A percentile compares a stretch with the other conserved stretches of the same genome.
Evolutionary conservation across 1,140 invertebrate genomes (phyloP).

Genomic region (Cyclina sinensis): DNA sequence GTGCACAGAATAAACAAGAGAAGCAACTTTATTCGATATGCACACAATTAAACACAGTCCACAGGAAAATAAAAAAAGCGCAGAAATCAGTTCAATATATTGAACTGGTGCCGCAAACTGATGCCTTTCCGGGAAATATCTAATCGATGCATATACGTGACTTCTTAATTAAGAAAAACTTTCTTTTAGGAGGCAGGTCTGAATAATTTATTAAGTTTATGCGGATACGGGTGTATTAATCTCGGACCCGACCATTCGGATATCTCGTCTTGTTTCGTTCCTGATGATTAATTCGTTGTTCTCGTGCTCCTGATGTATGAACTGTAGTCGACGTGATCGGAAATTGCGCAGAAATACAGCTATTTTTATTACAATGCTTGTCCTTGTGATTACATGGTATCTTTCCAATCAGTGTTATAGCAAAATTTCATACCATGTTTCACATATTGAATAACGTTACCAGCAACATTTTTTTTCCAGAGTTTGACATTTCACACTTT

Average conservation of each 20-base stretch:
- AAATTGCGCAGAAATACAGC: too few relatives aligned
- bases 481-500: too few relatives aligned
- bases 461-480: too few relatives aligned
- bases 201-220: background rate
- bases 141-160: constrained; percentile 16
- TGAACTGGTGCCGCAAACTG: background rate
- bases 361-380: too few relatives aligned
- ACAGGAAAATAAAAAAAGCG: background rate
- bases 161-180: constrained; percentile 27
- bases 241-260: background rate
- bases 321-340: too few relatives aligned
- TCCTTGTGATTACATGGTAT: too few relatives aligned
- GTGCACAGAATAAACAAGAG: too few relatives aligned
- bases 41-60: background rate
- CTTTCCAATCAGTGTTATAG: too few relatives aligned
- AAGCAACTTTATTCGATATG: background rate
- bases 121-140: background rate
- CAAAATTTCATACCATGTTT: too few relatives aligned
- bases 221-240: background rate
- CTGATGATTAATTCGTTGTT: background rate
- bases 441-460: too few relatives aligned
- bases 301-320: too few relatives aligned
- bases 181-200: background rate
- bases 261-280: background rate
- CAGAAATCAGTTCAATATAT: constrained; percentile 2